phyloP scores from a whole-genome alignment of 2,113 vertebrate genomes.

The Otocyon megalotis region DNA sequence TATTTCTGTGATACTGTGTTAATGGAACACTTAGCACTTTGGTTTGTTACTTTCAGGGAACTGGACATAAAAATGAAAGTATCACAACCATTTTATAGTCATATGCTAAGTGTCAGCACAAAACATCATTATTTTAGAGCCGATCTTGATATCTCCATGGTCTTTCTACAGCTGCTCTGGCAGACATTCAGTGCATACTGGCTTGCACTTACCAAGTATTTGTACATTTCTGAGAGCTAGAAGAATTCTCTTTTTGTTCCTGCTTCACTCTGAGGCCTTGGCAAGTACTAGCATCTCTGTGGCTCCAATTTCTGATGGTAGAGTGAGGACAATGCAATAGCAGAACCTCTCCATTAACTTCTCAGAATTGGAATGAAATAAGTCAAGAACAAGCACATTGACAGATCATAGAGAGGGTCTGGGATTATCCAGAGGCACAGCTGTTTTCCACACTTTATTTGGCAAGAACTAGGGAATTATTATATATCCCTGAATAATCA shows the following conservation, averaged over 20 bases:
- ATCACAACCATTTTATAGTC: neutral
- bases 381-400: neutral
- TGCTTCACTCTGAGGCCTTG: neutral
- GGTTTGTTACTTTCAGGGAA: neutral
- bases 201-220: neutral
- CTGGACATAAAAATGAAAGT: neutral
- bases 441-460: neutral
- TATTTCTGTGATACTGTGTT: neutral
- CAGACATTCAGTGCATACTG: neutral
- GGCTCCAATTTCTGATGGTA: neutral
- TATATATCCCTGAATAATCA: neutral
- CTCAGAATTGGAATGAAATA: neutral
- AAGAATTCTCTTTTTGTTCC: neutral
- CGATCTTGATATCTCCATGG: neutral
- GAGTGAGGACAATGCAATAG: neutral
- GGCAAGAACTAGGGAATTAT: neutral
- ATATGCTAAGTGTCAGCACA: neutral
- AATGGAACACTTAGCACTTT: neutral
- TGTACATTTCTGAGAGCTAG: neutral
- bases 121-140: neutral
- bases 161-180: neutral
- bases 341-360: neutral
- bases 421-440: neutral
- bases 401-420: neutral
- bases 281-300: neutral